Percentiles rank a stretch among this genome's conserved stretches.
Evolutionary conservation across 2,113 vertebrate species (phyloP).

Genomic region (Patagioenas fasciata): DNA sequence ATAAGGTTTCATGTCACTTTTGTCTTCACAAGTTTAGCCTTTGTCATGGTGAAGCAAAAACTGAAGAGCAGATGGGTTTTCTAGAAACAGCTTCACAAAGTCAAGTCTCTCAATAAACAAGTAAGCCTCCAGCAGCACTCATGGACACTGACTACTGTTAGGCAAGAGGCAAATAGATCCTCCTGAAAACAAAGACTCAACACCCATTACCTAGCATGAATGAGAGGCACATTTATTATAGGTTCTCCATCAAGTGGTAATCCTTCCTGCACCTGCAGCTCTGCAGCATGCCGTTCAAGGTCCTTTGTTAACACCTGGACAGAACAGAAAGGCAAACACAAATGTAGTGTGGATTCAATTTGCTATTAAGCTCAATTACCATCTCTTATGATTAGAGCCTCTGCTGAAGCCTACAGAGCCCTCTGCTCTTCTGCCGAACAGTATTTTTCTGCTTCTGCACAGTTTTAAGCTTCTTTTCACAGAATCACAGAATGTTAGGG

Average conservation of each 20-base stretch:
- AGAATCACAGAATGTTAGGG: too few relatives aligned
- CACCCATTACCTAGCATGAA: slow-evolving; percentile 85
- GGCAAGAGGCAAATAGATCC: background rate
- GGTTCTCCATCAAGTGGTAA: slow-evolving; percentile 79
- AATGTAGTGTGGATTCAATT: background rate
- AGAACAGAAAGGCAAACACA: background rate
- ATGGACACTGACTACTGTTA: background rate
- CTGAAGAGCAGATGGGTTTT: accelerated
- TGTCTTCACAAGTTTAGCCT: background rate
- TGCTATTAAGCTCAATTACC: background rate
- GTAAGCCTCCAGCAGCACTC: background rate
- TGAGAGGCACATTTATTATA: slow-evolving; percentile 89
- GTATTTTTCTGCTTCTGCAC: background rate
- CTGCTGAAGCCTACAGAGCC: background rate
- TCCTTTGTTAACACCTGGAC: slow-evolving; percentile 90
- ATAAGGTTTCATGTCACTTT: background rate
- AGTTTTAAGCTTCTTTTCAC: background rate
- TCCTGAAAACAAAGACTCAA: background rate
- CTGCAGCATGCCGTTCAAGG: slow-evolving; percentile 89
- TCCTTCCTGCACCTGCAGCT: slow-evolving; percentile 87
- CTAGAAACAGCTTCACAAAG: background rate
- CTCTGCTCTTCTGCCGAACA: background rate
- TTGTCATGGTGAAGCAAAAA: accelerated
- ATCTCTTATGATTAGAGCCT: too few relatives aligned
- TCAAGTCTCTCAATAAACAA: background rate